Percentiles rank a stretch among this genome's conserved stretches.
These are phyloP conservation scores for Leucoma salicis DNA, from an alignment of 2,888 invertebrate species.

Conservation along the genomic window DNA sequence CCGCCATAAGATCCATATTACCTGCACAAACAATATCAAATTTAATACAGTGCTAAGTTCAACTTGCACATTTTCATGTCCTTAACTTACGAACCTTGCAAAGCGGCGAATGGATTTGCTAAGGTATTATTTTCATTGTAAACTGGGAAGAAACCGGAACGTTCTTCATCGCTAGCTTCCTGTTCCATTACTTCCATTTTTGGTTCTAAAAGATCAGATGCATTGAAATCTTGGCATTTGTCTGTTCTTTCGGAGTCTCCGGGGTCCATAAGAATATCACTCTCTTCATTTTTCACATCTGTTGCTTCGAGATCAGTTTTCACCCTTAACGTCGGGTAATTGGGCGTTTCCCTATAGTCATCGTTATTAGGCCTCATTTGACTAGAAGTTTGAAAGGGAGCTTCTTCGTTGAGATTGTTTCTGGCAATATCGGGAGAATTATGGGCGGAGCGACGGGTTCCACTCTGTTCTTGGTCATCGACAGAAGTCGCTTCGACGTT, in stretches of 20 bases:
- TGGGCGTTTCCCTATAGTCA: slow-evolving; percentile 77
- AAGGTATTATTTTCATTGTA: slow-evolving; percentile 73
- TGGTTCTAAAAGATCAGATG: slow-evolving; percentile 81
- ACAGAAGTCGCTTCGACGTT: slow-evolving; percentile 72
- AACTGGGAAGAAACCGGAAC: slow-evolving; percentile 66
- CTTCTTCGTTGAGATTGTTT: slow-evolving; percentile 81
- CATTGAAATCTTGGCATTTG: slow-evolving; percentile 71
- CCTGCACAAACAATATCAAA: slow-evolving; percentile 44
- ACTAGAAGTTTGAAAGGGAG: slow-evolving; percentile 81
- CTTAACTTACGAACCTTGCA: slow-evolving; percentile 58
- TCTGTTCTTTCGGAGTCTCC: slow-evolving; percentile 68
- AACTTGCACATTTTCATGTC: slow-evolving; percentile 2
- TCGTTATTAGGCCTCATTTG: slow-evolving; percentile 82
- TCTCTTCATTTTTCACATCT: slow-evolving; percentile 77
- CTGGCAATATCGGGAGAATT: slow-evolving; percentile 81
- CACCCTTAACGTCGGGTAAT: slow-evolving; percentile 75
- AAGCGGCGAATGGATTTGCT: slow-evolving; percentile 74
- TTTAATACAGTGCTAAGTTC: neutral
- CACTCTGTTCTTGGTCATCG: slow-evolving; percentile 73
- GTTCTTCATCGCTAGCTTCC: slow-evolving; percentile 86
- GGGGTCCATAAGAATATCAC: slow-evolving; percentile 72
- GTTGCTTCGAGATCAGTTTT: slow-evolving; percentile 81
- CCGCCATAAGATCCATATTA: slow-evolving; percentile 75
- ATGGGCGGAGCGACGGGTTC: slow-evolving; percentile 72
- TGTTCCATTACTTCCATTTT: slow-evolving; percentile 88